phyloP scores from a whole-genome alignment of 2,113 vertebrate species.

The Bostrychus sinensis region DNA sequence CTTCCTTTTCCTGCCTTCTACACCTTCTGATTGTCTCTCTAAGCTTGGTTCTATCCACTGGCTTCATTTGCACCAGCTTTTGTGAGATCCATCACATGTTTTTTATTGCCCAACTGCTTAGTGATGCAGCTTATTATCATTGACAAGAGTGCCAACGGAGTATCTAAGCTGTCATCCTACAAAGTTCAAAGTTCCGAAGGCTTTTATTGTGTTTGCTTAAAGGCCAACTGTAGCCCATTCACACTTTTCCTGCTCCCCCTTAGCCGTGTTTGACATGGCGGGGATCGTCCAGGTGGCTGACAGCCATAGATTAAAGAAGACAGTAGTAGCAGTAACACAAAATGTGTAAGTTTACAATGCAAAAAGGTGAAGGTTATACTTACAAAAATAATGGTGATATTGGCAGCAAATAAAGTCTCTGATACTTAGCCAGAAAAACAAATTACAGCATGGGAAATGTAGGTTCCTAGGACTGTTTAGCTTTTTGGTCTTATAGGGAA shows the following conservation, averaged over 20 bases:
- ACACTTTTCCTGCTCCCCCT: not conserved
- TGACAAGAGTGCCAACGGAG: not conserved
- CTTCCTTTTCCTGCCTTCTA: constrained; percentile 36
- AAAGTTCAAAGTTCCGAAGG: not conserved
- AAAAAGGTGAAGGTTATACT: too few species aligned
- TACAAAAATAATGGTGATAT: too few species aligned
- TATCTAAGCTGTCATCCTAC: not conserved
- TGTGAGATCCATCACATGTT: constrained; percentile 12
- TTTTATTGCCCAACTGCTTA: constrained; percentile 10
- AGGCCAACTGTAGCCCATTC: not conserved
- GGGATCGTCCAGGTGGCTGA: not conserved
- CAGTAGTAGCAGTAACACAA: too few species aligned
- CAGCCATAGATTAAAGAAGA: not conserved
- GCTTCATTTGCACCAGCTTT: constrained; percentile 46
- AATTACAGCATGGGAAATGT: too few species aligned
- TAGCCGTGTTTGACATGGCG: not conserved
- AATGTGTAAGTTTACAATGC: too few species aligned
- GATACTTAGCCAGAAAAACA: too few species aligned
- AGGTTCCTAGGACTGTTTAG: too few species aligned
- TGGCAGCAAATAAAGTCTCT: too few species aligned
- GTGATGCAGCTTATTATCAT: constrained; percentile 4
- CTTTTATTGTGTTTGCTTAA: not conserved
- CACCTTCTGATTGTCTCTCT: constrained; percentile 49
- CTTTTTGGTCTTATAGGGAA: too few species aligned
- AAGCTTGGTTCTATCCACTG: constrained; percentile 34